phyloP scores from a whole-genome alignment of 2,888 invertebrate species.

The Eledone cirrhosa region DNA sequence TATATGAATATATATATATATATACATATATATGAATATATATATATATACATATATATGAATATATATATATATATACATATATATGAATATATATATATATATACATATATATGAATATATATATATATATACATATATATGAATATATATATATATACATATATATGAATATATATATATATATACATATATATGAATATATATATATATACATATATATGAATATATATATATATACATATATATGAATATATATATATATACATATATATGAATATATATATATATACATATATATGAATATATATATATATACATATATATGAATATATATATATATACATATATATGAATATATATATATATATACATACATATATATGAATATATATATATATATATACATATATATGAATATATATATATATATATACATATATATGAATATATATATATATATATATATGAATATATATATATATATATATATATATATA shows the following conservation, averaged over 20 bases:
- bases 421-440: conserved; percentile 2
- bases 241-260: neutral
- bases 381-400: too few species aligned
- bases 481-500: neutral
- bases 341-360: neutral
- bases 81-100: neutral
- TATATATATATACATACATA: neutral
- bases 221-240: neutral
- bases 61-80: neutral
- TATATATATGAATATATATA: neutral
- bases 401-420: neutral
- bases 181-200: neutral
- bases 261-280: neutral
- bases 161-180: neutral
- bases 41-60: neutral
- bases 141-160: neutral
- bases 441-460: neutral
- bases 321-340: neutral
- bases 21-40: neutral
- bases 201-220: neutral
- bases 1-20: neutral
- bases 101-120: neutral
- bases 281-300: neutral
- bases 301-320: neutral
- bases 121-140: conserved; percentile 2